phyloP scores from a whole-genome alignment of 2,797 vertebrate genomes.

The Acanthurus leucopareius region DNA sequence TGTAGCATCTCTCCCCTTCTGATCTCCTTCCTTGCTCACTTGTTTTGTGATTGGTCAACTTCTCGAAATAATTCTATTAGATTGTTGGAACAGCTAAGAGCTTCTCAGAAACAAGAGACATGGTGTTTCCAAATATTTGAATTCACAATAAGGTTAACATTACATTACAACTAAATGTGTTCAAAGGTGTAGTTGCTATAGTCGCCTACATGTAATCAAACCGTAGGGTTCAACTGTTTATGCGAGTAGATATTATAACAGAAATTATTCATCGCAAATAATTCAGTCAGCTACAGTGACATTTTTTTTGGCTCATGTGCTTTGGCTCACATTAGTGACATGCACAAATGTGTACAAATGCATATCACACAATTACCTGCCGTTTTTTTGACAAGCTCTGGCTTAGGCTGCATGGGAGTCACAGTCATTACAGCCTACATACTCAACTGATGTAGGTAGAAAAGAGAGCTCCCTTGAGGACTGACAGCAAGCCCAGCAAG shows the following conservation, averaged over 20 bases:
- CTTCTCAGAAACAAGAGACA: not conserved
- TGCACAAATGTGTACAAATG: slow-evolving; percentile 17
- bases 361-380: slow-evolving; percentile 33
- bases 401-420: slow-evolving; percentile 54
- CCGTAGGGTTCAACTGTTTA: slow-evolving; percentile 13
- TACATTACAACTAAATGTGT: not conserved
- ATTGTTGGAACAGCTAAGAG: not conserved
- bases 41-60: not conserved
- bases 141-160: not conserved
- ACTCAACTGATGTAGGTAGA: slow-evolving; percentile 69
- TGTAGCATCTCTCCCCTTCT: no score
- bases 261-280: slow-evolving; percentile 7
- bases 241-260: slow-evolving; percentile 11
- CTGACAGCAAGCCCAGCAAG: slow-evolving; percentile 55
- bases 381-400: slow-evolving; percentile 47
- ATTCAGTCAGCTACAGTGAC: slow-evolving; percentile 18
- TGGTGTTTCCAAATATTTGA: not conserved
- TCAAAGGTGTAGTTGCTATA: slow-evolving; percentile 1
- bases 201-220: slow-evolving; percentile 11
- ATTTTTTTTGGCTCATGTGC: slow-evolving; percentile 11
- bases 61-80: not conserved
- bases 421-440: slow-evolving; percentile 66
- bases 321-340: slow-evolving; percentile 18
- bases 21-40: no score
- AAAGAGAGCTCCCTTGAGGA: slow-evolving; percentile 76